A percentile compares a stretch with the other conserved stretches of the same genome.
Evolutionary conservation across 2,113 vertebrate genomes (phyloP).

Genomic region (Calidris pygmaea): DNA sequence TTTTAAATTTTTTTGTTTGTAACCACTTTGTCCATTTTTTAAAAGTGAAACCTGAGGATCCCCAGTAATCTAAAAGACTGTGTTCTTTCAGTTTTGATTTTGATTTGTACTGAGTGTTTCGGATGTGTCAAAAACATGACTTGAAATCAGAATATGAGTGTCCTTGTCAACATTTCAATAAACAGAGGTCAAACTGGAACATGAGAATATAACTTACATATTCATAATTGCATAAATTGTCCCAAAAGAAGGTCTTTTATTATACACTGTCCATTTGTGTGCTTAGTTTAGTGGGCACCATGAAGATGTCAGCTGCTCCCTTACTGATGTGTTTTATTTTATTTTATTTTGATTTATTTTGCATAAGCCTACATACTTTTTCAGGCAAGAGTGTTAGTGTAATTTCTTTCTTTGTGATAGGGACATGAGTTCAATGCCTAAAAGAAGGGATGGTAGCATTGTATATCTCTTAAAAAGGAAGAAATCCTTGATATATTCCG

Average conservation of each 20-base stretch:
- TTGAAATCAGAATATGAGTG: neutral
- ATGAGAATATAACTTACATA: constrained; percentile 6
- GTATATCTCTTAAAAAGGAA: neutral
- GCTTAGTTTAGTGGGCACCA: neutral
- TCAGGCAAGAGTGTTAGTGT: neutral
- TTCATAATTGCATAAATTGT: constrained; percentile 45
- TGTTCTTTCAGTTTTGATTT: neutral
- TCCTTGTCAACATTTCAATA: constrained; percentile 27
- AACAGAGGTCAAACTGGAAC: neutral
- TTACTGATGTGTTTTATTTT: neutral
- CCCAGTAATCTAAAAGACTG: neutral
- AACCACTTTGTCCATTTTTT: neutral
- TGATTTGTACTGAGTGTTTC: neutral
- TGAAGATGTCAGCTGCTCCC: neutral
- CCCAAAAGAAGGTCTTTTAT: neutral
- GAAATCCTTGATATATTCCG: neutral
- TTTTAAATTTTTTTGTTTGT: neutral
- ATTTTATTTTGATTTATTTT: neutral
- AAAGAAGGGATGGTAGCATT: neutral
- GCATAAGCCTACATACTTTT: neutral
- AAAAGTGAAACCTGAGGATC: neutral
- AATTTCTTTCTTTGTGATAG: neutral
- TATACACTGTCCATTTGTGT: neutral
- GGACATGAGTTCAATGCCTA: neutral
- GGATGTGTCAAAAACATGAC: neutral